Base-by-base conservation (phyloP, 2,797 vertebrate genomes). In the Eulemur coronatus region DNA sequence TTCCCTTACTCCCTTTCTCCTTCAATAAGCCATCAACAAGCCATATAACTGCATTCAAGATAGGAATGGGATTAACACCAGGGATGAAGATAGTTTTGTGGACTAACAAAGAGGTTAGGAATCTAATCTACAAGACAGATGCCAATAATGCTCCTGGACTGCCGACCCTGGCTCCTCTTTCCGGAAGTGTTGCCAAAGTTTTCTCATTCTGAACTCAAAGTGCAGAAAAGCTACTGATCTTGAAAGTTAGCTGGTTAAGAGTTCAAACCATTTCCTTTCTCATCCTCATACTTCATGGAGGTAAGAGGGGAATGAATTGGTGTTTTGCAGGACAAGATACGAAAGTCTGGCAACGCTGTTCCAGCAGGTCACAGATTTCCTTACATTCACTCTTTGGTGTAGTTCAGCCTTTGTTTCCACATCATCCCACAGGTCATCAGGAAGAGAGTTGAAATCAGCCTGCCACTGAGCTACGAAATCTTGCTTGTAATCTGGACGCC, bases 391-490 rank as follows among this genome's bases (percentile, higher is more conserved):
- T 97, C 99, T 99, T 94, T 99, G 99, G 92, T 99, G 99, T 46
- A 99, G 98, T 91, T 99, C 99, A 89, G 99, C 99, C 98, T 99
- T 99, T 75, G 98, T 99, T 92, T 99, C 99, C 33, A 99, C 99
- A 1, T 99, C 99, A 2, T 99, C 98, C 98, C 99, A 98, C 96
- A 99, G 98, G 88, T 99, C 99, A 35, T 99, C 98, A 43, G 98
- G 78, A 50, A 99, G 48, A 61, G 98, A 99, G 98, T 99, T 99
- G 98, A 99, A 99, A 97, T 99, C 99, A 41, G 97, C 95, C 98
- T 99, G 99, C 99, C 99, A 99, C 26, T 98, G 99, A 97, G 98
- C 98, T 46, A 99, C 99, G 96, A 99, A 99, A 81, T 99, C 99
- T 98, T 99, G 99, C 96, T 99, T 99, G 96, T 99, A 98, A 97